phyloP scores from a whole-genome alignment of 2,888 invertebrate genomes.

The Erpobdella octoculata region DNA sequence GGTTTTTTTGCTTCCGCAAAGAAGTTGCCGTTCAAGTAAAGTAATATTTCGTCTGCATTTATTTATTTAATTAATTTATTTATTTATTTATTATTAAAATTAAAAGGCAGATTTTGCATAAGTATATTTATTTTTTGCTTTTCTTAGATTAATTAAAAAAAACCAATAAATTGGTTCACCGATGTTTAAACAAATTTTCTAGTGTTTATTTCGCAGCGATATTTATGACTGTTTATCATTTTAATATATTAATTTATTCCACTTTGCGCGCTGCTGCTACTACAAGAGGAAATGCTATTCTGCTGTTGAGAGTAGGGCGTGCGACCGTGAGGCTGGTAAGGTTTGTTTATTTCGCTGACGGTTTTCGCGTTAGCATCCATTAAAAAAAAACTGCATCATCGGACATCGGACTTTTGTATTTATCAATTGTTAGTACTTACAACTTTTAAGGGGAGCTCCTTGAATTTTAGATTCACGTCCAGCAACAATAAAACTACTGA shows the following conservation, averaged over 20 bases:
- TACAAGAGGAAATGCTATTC: background rate
- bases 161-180: no score
- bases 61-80: background rate
- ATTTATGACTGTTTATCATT: no score
- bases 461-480: background rate
- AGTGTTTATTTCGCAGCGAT: no score
- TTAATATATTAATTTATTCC: background rate
- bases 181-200: no score
- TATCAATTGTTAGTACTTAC: no score
- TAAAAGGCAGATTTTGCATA: background rate
- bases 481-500: background rate
- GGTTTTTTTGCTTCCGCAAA: background rate
- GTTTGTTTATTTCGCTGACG: slow-evolving; percentile 10
- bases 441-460: no score
- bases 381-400: no score
- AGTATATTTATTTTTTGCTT: background rate
- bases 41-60: background rate
- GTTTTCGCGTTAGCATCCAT: no score
- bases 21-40: slow-evolving; percentile 6
- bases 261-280: background rate
- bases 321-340: no score
- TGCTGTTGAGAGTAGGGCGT: no score
- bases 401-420: no score
- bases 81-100: background rate
- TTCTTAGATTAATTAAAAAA: background rate